phyloP scores from a whole-genome alignment of 2,113 vertebrate genomes.

The Seriola rivoliana region DNA sequence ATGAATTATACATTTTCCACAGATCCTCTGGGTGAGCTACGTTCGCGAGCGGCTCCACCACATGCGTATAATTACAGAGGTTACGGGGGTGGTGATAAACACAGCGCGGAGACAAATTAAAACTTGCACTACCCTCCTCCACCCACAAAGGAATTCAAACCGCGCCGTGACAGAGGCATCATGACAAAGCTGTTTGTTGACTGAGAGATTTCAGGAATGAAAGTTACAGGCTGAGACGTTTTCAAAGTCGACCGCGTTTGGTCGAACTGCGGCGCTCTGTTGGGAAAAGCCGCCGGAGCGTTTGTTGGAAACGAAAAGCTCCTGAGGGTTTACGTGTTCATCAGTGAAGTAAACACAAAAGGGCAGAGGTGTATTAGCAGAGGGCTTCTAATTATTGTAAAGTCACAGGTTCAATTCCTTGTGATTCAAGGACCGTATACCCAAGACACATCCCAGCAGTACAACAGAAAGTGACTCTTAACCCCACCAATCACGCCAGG shows the following conservation, averaged over 20 bases:
- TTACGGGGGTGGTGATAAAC: slow-evolving; percentile 60
- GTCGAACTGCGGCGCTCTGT: slow-evolving; percentile 36
- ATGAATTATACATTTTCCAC: slow-evolving; percentile 78
- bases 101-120: slow-evolving; percentile 60
- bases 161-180: slow-evolving; percentile 3
- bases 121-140: slow-evolving; percentile 40
- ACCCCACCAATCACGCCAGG: neutral
- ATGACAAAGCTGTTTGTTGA: slow-evolving; percentile 38
- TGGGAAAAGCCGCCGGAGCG: slow-evolving; percentile 3
- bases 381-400: neutral
- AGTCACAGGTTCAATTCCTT: slow-evolving; percentile 1
- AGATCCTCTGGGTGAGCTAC: slow-evolving; percentile 62
- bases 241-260: slow-evolving; percentile 14
- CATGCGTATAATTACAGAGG: slow-evolving; percentile 68
- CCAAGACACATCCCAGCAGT: neutral
- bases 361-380: slow-evolving; percentile 30
- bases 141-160: slow-evolving; percentile 45
- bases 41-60: slow-evolving; percentile 38
- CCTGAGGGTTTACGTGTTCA: slow-evolving; percentile 11
- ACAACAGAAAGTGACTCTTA: neutral
- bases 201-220: neutral
- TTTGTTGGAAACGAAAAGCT: slow-evolving; percentile 18
- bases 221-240: slow-evolving; percentile 26
- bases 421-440: neutral
- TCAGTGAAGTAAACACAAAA: slow-evolving; percentile 4